A percentile compares a stretch with the other conserved stretches of the same genome.
phyloP scores from a whole-genome alignment of 1,140 invertebrate species.

The Laodelphax striatellus region DNA sequence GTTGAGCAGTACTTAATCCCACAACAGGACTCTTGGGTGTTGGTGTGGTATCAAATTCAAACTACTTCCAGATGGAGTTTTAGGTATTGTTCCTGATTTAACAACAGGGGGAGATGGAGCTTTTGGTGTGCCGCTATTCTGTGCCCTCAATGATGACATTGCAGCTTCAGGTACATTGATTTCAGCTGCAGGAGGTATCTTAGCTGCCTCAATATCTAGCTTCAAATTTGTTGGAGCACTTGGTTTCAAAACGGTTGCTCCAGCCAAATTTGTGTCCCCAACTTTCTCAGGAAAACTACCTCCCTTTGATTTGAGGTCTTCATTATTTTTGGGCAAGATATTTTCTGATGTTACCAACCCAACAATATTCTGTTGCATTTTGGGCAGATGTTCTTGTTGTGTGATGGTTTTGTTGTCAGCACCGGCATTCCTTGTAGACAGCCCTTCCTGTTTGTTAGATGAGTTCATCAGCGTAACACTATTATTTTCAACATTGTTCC shows the following conservation, averaged over 20 bases:
- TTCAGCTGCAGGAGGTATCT: no score
- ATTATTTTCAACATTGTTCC: background rate
- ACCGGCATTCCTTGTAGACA: background rate
- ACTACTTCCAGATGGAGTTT: background rate
- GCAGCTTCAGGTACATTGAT: no score
- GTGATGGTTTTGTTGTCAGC: background rate
- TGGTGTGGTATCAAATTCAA: background rate
- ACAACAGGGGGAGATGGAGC: background rate
- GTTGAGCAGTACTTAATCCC: background rate
- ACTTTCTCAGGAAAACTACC: no score
- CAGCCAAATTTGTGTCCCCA: no score
- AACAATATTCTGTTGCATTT: no score
- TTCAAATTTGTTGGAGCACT: no score
- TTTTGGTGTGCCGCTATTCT: background rate
- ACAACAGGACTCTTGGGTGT: background rate
- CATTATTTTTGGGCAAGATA: no score
- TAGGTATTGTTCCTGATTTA: constrained; percentile 1
- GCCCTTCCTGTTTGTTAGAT: background rate
- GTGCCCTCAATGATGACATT: no score
- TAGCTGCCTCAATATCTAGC: no score
- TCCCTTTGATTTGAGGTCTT: no score
- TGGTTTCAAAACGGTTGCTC: background rate
- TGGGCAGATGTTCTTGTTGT: no score
- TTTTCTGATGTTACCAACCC: no score
- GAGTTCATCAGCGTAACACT: background rate